These are phyloP conservation scores for Aproaerema taeniolella DNA, from an alignment of 2,888 invertebrate species.

Conservation along the genomic window DNA sequence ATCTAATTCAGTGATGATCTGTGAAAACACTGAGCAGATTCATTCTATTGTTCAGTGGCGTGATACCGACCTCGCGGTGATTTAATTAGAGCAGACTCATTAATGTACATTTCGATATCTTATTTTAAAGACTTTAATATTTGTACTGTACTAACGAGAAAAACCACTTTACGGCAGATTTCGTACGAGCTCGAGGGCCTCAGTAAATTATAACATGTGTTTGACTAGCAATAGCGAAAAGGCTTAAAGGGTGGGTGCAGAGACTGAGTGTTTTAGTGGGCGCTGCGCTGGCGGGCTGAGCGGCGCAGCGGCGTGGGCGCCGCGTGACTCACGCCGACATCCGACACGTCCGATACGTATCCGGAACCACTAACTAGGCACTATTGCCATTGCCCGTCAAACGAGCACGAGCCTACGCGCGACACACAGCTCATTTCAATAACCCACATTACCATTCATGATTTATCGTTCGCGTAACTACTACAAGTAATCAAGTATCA, in stretches of 20 bases:
- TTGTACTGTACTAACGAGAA: too few species aligned
- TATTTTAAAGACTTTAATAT: too few species aligned
- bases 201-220: too few species aligned
- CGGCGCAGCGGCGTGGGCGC: slow-evolving; percentile 38
- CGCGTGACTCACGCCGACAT: slow-evolving; percentile 76
- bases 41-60: background rate
- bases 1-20: slow-evolving; percentile 41
- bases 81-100: slow-evolving; percentile 4
- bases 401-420: slow-evolving; percentile 55
- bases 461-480: slow-evolving; percentile 21
- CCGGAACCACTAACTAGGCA: slow-evolving; percentile 74
- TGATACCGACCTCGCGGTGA: background rate
- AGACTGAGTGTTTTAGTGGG: slow-evolving; percentile 34
- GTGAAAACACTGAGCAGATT: slow-evolving; percentile 2
- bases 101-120: too few species aligned
- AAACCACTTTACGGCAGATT: too few species aligned
- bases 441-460: slow-evolving; percentile 35
- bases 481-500: slow-evolving; percentile 1
- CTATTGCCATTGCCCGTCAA: slow-evolving; percentile 54
- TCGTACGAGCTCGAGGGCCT: too few species aligned
- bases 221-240: too few species aligned
- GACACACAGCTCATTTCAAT: slow-evolving; percentile 50
- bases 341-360: slow-evolving; percentile 77
- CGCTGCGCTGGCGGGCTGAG: slow-evolving; percentile 28
- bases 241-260: too few species aligned